phyloP scores from a whole-genome alignment of 2,888 invertebrate species.

The Griposia aprilina region DNA sequence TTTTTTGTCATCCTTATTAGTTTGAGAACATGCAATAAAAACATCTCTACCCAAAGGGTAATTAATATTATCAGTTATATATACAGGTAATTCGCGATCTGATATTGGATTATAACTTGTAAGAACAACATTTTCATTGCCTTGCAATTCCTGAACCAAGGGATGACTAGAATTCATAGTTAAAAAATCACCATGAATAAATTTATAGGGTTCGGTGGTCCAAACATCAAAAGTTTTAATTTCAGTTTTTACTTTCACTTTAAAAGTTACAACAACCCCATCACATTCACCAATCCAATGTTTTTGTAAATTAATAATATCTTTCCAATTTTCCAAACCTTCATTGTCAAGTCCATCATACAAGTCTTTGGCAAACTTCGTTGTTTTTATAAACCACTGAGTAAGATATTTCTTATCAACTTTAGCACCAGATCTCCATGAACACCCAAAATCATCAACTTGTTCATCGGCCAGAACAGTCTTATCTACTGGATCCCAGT shows the following conservation, averaged over 20 bases:
- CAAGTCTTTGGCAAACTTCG: slow-evolving; percentile 94
- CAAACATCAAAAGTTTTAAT: slow-evolving; percentile 91
- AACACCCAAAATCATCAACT: slow-evolving; percentile 96
- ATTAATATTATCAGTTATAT: slow-evolving; percentile 91
- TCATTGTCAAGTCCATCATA: slow-evolving; percentile 93
- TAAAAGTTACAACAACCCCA: slow-evolving; percentile 93
- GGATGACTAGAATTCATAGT: slow-evolving; percentile 88
- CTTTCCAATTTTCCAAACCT: slow-evolving; percentile 94
- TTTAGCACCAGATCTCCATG: slow-evolving; percentile 99
- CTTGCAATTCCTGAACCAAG: slow-evolving; percentile 75
- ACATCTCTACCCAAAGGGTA: slow-evolving; percentile 93
- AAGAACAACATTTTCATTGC: slow-evolving; percentile 59
- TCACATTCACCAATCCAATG: slow-evolving; percentile 97
- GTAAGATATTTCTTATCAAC: slow-evolving; percentile 96
- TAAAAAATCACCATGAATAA: slow-evolving; percentile 93
- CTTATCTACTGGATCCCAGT: slow-evolving; percentile 99
- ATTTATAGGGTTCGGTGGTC: slow-evolving; percentile 94
- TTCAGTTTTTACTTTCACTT: slow-evolving; percentile 79
- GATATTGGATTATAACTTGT: slow-evolving; percentile 93
- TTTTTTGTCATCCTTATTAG: slow-evolving; percentile 90
- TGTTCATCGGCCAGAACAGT: slow-evolving; percentile 99
- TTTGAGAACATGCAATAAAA: slow-evolving; percentile 93
- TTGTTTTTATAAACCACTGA: slow-evolving; percentile 99
- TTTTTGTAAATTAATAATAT: slow-evolving; percentile 95
- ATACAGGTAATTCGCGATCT: slow-evolving; percentile 91